Evolutionary conservation across 2,797 vertebrate genomes (phyloP).

Genomic region (Intellagama lesueurii): DNA sequence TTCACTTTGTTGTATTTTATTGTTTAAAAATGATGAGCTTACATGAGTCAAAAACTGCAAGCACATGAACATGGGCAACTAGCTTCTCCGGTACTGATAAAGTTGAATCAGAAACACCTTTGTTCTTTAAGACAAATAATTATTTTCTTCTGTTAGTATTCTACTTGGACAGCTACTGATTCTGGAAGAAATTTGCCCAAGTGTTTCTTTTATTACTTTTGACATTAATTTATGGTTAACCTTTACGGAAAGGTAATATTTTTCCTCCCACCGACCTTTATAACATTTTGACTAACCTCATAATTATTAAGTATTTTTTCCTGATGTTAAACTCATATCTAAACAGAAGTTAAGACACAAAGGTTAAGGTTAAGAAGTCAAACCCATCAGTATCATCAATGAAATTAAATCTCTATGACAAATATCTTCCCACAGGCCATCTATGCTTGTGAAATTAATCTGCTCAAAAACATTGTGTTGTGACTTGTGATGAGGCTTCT

Average conservation of each 20-base stretch:
- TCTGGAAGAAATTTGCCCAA: neutral
- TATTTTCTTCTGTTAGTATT: neutral
- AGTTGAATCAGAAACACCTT: neutral
- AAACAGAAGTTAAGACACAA: conserved; percentile 66
- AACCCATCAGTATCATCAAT: conserved; percentile 56
- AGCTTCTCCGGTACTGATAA: too few species aligned
- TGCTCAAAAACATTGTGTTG: neutral
- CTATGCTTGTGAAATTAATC: conserved; percentile 49
- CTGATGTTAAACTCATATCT: conserved; percentile 59
- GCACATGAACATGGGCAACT: too few species aligned
- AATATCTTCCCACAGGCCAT: conserved; percentile 30
- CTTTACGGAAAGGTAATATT: conserved; percentile 50
- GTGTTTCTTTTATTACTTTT: conserved; percentile 22
- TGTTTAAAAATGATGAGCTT: too few species aligned
- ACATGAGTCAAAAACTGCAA: too few species aligned
- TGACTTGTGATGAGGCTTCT: conserved; percentile 3
- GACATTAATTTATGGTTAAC: conserved; percentile 44
- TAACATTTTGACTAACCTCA: conserved; percentile 56
- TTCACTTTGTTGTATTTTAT: too few species aligned
- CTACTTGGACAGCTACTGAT: conserved; percentile 44
- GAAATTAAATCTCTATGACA: conserved; percentile 63
- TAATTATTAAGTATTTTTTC: conserved; percentile 70
- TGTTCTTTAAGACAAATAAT: neutral
- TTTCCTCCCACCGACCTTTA: conserved; percentile 62
- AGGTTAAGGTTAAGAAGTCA: conserved; percentile 58